phyloP scores from a whole-genome alignment of 2,888 invertebrate species.

The Spisula solida region DNA sequence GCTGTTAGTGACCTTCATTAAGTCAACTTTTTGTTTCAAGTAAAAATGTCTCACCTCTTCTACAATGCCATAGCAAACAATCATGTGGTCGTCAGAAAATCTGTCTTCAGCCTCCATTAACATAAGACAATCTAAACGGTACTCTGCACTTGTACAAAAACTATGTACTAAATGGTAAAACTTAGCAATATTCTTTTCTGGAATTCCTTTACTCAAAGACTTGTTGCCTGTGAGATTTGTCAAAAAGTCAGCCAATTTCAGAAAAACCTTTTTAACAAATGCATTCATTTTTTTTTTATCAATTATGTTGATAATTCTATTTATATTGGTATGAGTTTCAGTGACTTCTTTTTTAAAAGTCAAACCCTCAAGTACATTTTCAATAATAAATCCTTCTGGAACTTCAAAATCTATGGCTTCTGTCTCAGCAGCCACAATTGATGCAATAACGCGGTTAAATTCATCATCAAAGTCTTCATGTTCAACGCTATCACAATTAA shows the following conservation, averaged over 20 bases:
- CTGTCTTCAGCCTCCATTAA: slow-evolving; percentile 22
- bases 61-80: slow-evolving; percentile 35
- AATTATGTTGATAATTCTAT: slow-evolving; percentile 8
- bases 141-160: slow-evolving; percentile 29
- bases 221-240: background rate
- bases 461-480: slow-evolving; percentile 25
- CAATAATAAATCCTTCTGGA: slow-evolving; percentile 10
- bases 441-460: background rate
- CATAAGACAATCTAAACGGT: slow-evolving; percentile 26
- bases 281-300: background rate
- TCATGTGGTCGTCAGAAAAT: slow-evolving; percentile 29
- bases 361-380: background rate
- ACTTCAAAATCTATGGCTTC: slow-evolving; percentile 30
- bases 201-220: slow-evolving; percentile 6
- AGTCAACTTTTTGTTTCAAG: slow-evolving; percentile 34
- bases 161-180: slow-evolving; percentile 11
- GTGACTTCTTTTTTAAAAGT: slow-evolving; percentile 20
- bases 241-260: background rate
- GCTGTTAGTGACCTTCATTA: background rate
- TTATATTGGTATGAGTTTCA: slow-evolving; percentile 6
- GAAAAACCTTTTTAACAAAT: slow-evolving; percentile 27
- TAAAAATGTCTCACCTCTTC: slow-evolving; percentile 32
- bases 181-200: slow-evolving; percentile 13
- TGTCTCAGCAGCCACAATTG: background rate
- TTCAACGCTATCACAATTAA: too few species aligned